Conservation (phyloP, 2,888 invertebrate genomes). For the Chloroclystis v-ata region DNA sequence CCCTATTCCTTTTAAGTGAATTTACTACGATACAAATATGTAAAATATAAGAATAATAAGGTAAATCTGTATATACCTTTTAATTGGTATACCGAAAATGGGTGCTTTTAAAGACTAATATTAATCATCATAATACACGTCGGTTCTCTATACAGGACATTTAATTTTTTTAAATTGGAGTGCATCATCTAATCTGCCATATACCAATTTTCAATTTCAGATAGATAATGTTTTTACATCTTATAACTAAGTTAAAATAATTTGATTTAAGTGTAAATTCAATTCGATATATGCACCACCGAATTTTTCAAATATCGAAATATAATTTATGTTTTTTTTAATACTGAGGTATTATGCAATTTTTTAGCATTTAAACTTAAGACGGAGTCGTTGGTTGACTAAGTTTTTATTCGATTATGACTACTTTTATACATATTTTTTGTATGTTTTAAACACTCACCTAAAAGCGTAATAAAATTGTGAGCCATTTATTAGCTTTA, state of each 20-base stretch:
- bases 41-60: too few species aligned
- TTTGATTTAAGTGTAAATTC: background rate
- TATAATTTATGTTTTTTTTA: conserved; percentile 8
- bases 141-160: too few species aligned
- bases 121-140: too few species aligned
- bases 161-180: too few species aligned
- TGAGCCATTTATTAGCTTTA: conserved; percentile 29
- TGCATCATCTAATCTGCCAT: too few species aligned
- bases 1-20: too few species aligned
- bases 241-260: background rate
- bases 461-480: background rate
- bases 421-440: background rate
- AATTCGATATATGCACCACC: conserved; percentile 37
- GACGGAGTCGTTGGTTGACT: background rate
- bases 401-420: background rate
- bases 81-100: too few species aligned
- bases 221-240: background rate
- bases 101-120: too few species aligned
- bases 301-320: conserved; percentile 24
- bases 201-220: too few species aligned
- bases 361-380: background rate
- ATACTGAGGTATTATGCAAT: conserved; percentile 5
- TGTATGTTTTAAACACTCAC: background rate
- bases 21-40: too few species aligned
- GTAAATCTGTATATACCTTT: too few species aligned